Percentiles rank a stretch among this genome's conserved stretches.
These are phyloP conservation scores for Ips nitidus DNA, from an alignment of 1,140 invertebrate genomes.

Conservation along the genomic window DNA sequence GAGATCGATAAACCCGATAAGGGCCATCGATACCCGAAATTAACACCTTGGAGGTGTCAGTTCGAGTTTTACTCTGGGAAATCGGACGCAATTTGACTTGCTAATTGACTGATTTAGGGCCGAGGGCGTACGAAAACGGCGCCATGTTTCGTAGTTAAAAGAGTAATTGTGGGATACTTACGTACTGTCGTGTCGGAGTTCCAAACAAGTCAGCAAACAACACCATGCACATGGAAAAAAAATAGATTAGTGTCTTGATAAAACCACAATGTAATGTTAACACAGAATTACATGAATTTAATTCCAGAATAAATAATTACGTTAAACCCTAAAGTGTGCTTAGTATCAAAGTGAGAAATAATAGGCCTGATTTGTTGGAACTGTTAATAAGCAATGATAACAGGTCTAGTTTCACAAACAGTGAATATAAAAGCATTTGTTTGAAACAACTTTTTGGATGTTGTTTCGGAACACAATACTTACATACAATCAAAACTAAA, in stretches of 20 bases:
- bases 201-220: background rate
- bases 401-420: too few relatives aligned
- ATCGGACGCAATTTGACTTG: constrained; percentile 13
- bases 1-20: constrained; percentile 22
- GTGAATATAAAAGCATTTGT: too few relatives aligned
- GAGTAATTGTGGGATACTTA: constrained; percentile 11
- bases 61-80: constrained; percentile 11
- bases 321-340: too few relatives aligned
- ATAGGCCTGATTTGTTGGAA: too few relatives aligned
- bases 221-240: background rate
- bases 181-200: constrained; percentile 7
- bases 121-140: background rate
- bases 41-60: constrained; percentile 25
- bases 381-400: too few relatives aligned
- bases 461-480: too few relatives aligned
- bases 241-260: background rate
- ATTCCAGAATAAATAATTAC: too few relatives aligned
- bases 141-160: background rate
- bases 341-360: too few relatives aligned
- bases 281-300: too few relatives aligned
- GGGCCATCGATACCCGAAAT: constrained; percentile 21
- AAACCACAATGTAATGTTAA: too few relatives aligned
- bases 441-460: too few relatives aligned
- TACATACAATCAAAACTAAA: too few relatives aligned
- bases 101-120: background rate